Base-by-base conservation (phyloP, 2,888 invertebrate genomes). In the Nemotelus pantherinus region DNA sequence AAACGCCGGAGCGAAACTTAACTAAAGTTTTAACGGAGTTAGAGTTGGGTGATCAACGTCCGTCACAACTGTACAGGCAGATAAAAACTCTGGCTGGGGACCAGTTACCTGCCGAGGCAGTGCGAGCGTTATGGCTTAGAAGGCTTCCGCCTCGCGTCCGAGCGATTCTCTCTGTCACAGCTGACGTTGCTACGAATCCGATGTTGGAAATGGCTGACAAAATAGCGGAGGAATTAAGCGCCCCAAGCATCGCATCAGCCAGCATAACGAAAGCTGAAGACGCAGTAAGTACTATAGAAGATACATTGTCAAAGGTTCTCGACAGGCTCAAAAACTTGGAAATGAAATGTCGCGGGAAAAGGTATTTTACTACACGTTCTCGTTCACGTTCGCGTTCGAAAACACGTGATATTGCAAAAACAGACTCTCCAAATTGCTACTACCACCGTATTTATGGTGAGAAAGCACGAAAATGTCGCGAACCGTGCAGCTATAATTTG, bases 51-150 rank as follows among this genome's bases (percentile, higher is more conserved):
- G 68, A 68, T 6, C n/a, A 68, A 41, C 48, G 53, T n/a, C 68
- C 68, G 39, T 68, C 68, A 10, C 53, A 50, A 7, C 25, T 68
- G 6, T 68, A 53, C 50, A 6, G 68, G 50, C 39, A 68, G 3
- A 68, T 50, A 4, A 47, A 68, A 68, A 6, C 50, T 7, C 25
- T 53, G 53, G 53, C 68, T 25, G 68, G 48, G 7, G 48, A 39
- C 9, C 68, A 68, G 5, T 6, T 50, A 50, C 53, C 68, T 25
- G 50, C 7, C 2, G 47, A 65, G 7, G 65, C 65, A 10, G 6
- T 44, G 9, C 44, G 47, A 5, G 10, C 65, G 3, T 68, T 50
- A 48, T 68, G 68, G 68, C 10, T 68, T 3, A 50, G 68, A 48
- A 3, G 50, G 7, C 68, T 68, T 43, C 50, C 68, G 3, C 7